A percentile compares a stretch with the other conserved stretches of the same genome.
Evolutionary conservation across 2,113 vertebrate species (phyloP).

Genomic region (Pao palembangensis): DNA sequence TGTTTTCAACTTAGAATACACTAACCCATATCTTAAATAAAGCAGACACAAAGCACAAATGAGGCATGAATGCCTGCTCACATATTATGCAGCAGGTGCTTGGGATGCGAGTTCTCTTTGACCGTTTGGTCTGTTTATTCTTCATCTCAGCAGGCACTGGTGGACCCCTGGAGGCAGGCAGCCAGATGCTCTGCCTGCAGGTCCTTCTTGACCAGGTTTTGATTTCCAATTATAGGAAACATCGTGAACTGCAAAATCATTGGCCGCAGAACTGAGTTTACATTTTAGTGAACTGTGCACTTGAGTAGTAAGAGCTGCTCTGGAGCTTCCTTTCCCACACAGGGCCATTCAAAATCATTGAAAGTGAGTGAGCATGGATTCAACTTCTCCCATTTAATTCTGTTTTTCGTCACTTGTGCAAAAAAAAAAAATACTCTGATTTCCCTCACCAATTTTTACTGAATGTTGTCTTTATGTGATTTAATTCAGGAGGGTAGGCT

Average conservation of each 20-base stretch:
- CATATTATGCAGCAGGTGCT: conserved; percentile 33
- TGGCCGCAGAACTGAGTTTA: conserved; percentile 5
- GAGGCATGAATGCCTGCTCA: conserved; percentile 14
- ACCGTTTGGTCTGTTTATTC: conserved; percentile 11
- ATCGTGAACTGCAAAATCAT: conserved; percentile 1
- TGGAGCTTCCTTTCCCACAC: no score
- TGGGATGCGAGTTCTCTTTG: conserved; percentile 11
- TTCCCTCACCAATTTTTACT: no score
- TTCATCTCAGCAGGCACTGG: conserved; percentile 27
- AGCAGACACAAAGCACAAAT: conserved; percentile 14
- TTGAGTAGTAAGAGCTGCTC: no score
- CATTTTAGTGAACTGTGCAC: not conserved
- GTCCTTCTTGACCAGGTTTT: conserved; percentile 22
- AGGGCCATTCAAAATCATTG: no score
- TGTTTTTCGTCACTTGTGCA: no score
- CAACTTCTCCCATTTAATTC: no score
- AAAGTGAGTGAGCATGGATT: no score
- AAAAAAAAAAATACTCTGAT: no score
- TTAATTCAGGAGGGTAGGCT: no score
- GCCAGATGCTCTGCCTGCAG: conserved; percentile 52
- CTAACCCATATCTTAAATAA: not conserved
- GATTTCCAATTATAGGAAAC: conserved; percentile 37
- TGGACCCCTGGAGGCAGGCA: conserved; percentile 20
- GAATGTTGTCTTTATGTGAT: no score
- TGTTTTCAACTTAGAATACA: no score